A percentile compares a stretch with the other conserved stretches of the same genome.
phyloP scores from a whole-genome alignment of 1,140 invertebrate genomes.

The Drosophila lowei region DNA sequence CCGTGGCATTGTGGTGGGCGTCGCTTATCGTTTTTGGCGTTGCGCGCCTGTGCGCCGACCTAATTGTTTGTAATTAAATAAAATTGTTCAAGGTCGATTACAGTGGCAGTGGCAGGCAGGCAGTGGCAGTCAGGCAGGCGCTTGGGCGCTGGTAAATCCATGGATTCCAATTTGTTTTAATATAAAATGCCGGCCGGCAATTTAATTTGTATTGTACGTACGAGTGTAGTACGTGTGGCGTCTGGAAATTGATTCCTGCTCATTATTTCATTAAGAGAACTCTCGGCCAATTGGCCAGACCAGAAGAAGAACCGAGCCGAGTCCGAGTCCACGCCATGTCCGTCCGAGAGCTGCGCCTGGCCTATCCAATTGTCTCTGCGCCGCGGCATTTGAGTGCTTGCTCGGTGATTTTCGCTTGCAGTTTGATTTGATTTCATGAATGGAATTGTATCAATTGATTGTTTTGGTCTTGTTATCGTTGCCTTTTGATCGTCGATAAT shows the following conservation, averaged over 20 bases:
- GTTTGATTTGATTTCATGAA: constrained; percentile 79
- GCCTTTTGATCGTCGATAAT: constrained; percentile 77
- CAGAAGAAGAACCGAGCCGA: not conserved
- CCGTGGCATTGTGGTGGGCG: constrained; percentile 34
- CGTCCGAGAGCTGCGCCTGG: not conserved
- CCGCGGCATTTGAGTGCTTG: constrained; percentile 19
- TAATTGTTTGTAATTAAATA: constrained; percentile 82
- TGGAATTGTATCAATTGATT: constrained; percentile 81
- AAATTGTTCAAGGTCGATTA: constrained; percentile 79
- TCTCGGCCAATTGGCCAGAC: constrained; percentile 43
- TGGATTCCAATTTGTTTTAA: constrained; percentile 74
- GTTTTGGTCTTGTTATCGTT: constrained; percentile 78
- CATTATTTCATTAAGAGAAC: constrained; percentile 76
- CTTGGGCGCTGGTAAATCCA: constrained; percentile 49
- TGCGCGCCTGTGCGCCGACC: constrained; percentile 23
- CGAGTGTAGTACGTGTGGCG: constrained; percentile 25
- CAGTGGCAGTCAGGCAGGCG: constrained; percentile 7
- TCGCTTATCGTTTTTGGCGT: constrained; percentile 51
- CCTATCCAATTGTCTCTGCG: constrained; percentile 50
- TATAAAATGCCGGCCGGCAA: constrained; percentile 76
- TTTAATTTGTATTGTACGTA: constrained; percentile 55
- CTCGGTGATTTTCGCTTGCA: constrained; percentile 71
- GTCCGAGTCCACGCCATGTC: not conserved
- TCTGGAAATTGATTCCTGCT: constrained; percentile 78
- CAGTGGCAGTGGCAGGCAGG: constrained; percentile 7